These are phyloP conservation scores for Hephaestus fuliginosus DNA, from an alignment of 2,797 vertebrate genomes.

Conservation along the genomic window DNA sequence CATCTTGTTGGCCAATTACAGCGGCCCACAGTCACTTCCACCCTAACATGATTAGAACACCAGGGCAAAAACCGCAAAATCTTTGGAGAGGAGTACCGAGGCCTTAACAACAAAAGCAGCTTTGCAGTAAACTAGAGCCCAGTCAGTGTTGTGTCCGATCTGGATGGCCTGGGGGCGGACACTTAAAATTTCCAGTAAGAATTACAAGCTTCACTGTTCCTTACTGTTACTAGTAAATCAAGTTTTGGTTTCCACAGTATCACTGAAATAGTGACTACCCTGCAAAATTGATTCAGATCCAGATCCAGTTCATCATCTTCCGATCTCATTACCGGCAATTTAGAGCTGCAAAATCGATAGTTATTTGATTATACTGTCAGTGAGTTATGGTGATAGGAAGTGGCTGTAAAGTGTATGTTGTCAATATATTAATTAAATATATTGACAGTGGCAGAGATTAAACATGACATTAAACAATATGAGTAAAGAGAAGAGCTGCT, in stretches of 20 bases:
- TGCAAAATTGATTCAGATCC: background rate
- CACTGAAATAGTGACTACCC: background rate
- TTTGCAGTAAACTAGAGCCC: slow-evolving; percentile 41
- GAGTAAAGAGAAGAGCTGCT: slow-evolving; percentile 6
- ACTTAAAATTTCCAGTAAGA: slow-evolving; percentile 27
- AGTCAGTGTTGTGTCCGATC: slow-evolving; percentile 47
- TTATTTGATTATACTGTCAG: slow-evolving; percentile 31
- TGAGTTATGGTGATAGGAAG: slow-evolving; percentile 17
- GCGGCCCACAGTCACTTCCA: slow-evolving; percentile 53
- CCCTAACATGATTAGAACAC: slow-evolving; percentile 60
- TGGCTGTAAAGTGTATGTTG: slow-evolving; percentile 1
- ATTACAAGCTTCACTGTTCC: slow-evolving; percentile 15
- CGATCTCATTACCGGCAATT: slow-evolving; percentile 4
- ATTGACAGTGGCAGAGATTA: slow-evolving; percentile 28
- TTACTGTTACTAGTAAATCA: slow-evolving; percentile 30
- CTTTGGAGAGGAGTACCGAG: slow-evolving; percentile 19
- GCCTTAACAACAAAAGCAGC: slow-evolving; percentile 47
- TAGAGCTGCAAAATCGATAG: slow-evolving; percentile 36
- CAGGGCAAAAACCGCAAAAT: slow-evolving; percentile 54
- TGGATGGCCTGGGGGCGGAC: slow-evolving; percentile 15
- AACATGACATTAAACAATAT: slow-evolving; percentile 24
- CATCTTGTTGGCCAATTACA: slow-evolving; percentile 56
- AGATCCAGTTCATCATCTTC: slow-evolving; percentile 32
- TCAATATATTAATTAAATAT: slow-evolving; percentile 25
- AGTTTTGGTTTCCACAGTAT: slow-evolving; percentile 17